These are phyloP conservation scores for Erebia epiphron DNA, from an alignment of 2,888 invertebrate species.

Conservation along the genomic window DNA sequence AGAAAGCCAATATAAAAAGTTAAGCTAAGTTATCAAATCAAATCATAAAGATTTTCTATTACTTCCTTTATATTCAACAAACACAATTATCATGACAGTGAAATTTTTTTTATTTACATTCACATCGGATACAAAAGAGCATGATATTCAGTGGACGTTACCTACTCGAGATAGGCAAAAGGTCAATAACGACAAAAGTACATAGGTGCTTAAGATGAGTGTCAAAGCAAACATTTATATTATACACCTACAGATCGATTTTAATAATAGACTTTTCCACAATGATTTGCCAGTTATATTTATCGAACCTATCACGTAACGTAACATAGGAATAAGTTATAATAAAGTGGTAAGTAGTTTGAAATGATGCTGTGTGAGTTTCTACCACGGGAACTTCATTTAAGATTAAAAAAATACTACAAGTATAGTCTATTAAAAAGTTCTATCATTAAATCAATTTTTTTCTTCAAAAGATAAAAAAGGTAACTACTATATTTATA, in stretches of 20 bases:
- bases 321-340: constrained; percentile 5
- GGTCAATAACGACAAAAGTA: constrained; percentile 79
- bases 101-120: constrained; percentile 30
- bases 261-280: constrained; percentile 40
- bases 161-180: constrained; percentile 59
- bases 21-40: constrained; percentile 10
- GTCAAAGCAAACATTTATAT: constrained; percentile 69
- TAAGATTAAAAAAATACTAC: too few species aligned
- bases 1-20: constrained; percentile 11
- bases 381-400: too few species aligned
- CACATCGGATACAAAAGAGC: constrained; percentile 29
- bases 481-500: too few species aligned
- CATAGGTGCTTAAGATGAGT: constrained; percentile 65
- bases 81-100: constrained; percentile 4
- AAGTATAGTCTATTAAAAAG: too few species aligned
- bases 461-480: too few species aligned
- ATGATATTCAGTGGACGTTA: constrained; percentile 64
- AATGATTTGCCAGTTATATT: constrained; percentile 56
- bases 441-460: too few species aligned
- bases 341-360: too few species aligned
- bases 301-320: constrained; percentile 30
- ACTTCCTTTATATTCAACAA: constrained; percentile 12
- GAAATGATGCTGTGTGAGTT: too few species aligned
- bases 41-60: constrained; percentile 8
- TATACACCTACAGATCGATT: constrained; percentile 62